Conservation (phyloP, 2,113 vertebrate species). For the Glaucidium brasilianum region DNA sequence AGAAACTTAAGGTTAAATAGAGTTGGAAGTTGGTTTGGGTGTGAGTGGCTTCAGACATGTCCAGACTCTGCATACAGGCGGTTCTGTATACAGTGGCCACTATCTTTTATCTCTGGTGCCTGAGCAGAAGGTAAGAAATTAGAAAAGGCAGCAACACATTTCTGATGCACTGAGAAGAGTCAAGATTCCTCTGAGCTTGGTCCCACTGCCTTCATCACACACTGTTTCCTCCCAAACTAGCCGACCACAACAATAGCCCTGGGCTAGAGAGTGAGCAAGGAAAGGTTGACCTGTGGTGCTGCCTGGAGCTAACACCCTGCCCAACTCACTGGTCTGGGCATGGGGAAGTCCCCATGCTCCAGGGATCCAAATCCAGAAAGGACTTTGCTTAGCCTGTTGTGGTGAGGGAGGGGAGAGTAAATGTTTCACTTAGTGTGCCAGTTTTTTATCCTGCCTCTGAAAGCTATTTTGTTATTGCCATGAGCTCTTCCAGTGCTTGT, state of each 20-base stretch:
- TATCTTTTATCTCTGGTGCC: neutral
- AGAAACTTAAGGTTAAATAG: neutral
- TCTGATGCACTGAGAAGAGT: neutral
- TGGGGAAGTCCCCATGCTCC: neutral
- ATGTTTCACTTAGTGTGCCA: neutral
- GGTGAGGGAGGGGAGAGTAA: neutral
- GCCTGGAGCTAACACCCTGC: neutral
- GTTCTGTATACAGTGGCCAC: neutral
- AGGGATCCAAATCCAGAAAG: neutral
- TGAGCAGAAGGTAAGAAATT: neutral
- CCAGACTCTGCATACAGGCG: neutral
- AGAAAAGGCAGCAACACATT: neutral
- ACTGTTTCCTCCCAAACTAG: neutral
- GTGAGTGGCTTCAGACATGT: neutral
- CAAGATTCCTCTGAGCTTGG: neutral
- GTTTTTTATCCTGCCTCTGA: neutral
- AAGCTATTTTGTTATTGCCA: neutral
- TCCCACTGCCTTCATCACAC: neutral
- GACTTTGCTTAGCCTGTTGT: neutral
- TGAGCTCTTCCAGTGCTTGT: neutral
- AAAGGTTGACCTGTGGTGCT: neutral
- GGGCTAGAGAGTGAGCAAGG: neutral
- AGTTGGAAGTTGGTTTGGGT: neutral
- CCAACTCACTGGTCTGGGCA: neutral
- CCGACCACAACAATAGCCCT: neutral